Conservation (phyloP, 2,888 invertebrate genomes). For the Petrophora chlorosata region DNA sequence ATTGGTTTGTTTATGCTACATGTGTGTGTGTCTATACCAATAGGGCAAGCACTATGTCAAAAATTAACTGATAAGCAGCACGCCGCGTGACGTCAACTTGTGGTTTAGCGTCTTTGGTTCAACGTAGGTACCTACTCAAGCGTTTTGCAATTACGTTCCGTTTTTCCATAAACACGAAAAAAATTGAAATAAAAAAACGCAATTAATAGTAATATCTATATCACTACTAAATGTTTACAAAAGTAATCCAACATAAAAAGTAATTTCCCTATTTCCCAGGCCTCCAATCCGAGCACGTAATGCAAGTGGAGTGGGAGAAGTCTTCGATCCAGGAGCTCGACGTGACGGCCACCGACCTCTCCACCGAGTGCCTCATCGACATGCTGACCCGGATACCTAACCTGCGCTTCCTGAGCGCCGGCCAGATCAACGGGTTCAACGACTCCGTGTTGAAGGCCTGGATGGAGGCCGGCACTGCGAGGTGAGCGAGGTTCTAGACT, state of each 20-base stretch:
- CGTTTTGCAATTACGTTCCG: neutral
- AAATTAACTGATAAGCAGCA: no score
- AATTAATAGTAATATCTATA: no score
- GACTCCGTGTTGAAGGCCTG: slow-evolving; percentile 96
- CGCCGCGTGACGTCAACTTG: no score
- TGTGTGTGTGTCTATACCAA: no score
- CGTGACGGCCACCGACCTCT: slow-evolving; percentile 97
- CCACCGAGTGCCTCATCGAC: slow-evolving; percentile 96
- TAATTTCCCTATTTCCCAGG: no score
- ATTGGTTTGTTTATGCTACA: no score
- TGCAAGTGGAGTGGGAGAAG: slow-evolving; percentile 99
- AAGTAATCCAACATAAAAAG: no score
- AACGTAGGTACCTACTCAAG: neutral
- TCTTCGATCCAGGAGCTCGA: slow-evolving; percentile 97
- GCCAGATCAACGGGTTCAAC: slow-evolving; percentile 98
- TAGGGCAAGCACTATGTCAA: no score
- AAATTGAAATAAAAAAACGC: no score
- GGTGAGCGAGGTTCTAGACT: slow-evolving; percentile 61
- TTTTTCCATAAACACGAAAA: no score
- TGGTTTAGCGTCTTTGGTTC: no score
- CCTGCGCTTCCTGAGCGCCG: slow-evolving; percentile 95
- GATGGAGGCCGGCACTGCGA: slow-evolving; percentile 92
- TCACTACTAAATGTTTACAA: no score
- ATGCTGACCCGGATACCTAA: slow-evolving; percentile 94
- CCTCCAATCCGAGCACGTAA: slow-evolving; percentile 95